A percentile compares a stretch with the other conserved stretches of the same genome.
These are phyloP conservation scores for Otocyon megalotis DNA, from an alignment of 2,113 vertebrate genomes.

Conservation along the genomic window DNA sequence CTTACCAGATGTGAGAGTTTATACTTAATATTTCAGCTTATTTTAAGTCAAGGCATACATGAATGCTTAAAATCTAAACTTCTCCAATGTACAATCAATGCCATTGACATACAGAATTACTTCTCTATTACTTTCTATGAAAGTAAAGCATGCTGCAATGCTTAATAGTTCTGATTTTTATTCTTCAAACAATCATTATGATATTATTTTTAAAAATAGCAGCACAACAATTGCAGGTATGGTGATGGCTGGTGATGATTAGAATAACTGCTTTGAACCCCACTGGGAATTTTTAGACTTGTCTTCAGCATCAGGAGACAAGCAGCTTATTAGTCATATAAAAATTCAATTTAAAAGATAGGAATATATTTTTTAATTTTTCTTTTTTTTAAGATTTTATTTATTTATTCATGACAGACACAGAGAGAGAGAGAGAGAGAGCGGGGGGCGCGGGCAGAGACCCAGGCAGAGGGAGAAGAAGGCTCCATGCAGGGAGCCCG, in stretches of 20 bases:
- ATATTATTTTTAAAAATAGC: background rate
- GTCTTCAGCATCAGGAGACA: background rate
- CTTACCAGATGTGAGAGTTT: slow-evolving; percentile 3
- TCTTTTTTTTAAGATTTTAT: no score
- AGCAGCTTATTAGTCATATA: slow-evolving; percentile 34
- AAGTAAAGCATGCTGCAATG: background rate
- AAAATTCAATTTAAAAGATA: background rate
- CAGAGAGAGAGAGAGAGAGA: no score
- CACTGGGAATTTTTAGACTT: background rate
- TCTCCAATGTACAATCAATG: background rate
- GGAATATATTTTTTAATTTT: background rate
- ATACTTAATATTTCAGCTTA: background rate
- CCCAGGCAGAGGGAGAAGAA: no score
- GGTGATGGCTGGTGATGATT: background rate
- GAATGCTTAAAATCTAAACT: background rate
- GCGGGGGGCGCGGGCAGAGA: no score
- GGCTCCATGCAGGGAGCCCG: no score
- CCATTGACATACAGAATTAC: background rate
- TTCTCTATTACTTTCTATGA: background rate
- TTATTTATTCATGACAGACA: no score
- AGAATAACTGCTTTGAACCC: slow-evolving; percentile 5
- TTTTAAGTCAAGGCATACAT: background rate
- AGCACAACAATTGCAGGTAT: background rate
- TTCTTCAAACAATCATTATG: background rate
- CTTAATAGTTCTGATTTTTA: background rate